These are phyloP conservation scores for Papilio gigon DNA, from an alignment of 2,888 invertebrate genomes.

Conservation along the genomic window DNA sequence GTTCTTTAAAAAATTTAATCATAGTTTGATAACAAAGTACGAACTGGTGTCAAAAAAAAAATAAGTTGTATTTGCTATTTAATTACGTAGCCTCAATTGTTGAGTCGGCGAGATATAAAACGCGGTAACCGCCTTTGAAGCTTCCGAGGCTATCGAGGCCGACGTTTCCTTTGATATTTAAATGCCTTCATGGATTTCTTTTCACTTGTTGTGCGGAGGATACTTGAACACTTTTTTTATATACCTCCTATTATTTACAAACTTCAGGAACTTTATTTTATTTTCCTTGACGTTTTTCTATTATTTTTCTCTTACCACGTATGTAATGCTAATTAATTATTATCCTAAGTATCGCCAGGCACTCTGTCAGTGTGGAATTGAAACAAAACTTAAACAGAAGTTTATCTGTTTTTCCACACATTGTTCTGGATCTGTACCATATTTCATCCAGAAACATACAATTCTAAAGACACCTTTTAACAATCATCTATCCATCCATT, in stretches of 20 bases:
- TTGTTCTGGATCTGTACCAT: no score
- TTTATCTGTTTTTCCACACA: no score
- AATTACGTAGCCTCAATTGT: slow-evolving; percentile 12
- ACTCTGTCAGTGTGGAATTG: no score
- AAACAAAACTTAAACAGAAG: no score
- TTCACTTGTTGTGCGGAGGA: slow-evolving; percentile 18
- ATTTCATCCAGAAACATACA: no score
- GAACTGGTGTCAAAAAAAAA: not conserved
- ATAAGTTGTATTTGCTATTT: no score
- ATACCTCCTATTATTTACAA: not conserved
- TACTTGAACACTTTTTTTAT: slow-evolving; percentile 16
- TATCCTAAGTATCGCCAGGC: no score
- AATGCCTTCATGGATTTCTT: slow-evolving; percentile 30
- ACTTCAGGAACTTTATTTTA: not conserved
- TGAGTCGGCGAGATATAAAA: slow-evolving; percentile 9
- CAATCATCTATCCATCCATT: no score
- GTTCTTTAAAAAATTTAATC: no score
- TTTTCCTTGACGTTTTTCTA: not conserved
- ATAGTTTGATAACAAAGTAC: no score
- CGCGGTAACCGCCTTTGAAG: slow-evolving; percentile 36
- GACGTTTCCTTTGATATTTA: slow-evolving; percentile 38
- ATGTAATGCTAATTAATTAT: no score
- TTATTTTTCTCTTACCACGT: not conserved
- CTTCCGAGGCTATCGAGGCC: slow-evolving; percentile 29
- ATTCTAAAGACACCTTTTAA: no score